A percentile compares a stretch with the other conserved stretches of the same genome.
These are phyloP conservation scores for Cheumatopsyche charites DNA, from an alignment of 1,140 invertebrate genomes.

Conservation along the genomic window DNA sequence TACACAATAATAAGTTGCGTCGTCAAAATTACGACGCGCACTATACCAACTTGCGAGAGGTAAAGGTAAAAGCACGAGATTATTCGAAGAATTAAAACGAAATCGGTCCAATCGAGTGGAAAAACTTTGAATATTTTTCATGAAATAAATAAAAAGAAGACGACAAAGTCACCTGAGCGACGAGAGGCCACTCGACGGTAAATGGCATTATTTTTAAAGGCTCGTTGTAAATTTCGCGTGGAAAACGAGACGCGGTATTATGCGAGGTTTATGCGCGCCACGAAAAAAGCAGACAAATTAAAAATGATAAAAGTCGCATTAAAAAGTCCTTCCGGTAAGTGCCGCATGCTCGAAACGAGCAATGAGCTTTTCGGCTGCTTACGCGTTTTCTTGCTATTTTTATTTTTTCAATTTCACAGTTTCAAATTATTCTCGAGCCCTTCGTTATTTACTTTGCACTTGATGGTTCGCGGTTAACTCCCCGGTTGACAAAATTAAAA, in stretches of 20 bases:
- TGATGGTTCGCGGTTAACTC: conserved; percentile 6
- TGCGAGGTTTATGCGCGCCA: not conserved
- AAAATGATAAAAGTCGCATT: conserved; percentile 19
- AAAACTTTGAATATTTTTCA: too few relatives aligned
- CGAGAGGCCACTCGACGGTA: not conserved
- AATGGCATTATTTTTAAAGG: conserved; percentile 11
- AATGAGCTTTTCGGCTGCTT: too few relatives aligned
- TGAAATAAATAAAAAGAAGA: too few relatives aligned
- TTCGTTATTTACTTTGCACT: conserved; percentile 23
- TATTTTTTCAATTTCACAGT: too few relatives aligned
- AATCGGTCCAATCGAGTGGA: too few relatives aligned
- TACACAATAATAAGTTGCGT: conserved; percentile 2
- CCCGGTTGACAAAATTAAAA: conserved; percentile 10
- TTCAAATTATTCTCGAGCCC: conserved; percentile 18
- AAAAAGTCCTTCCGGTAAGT: conserved; percentile 6
- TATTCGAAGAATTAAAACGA: too few relatives aligned
- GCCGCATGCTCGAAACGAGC: not conserved
- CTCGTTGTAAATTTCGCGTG: not conserved
- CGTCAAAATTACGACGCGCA: conserved; percentile 22
- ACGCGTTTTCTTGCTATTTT: too few relatives aligned
- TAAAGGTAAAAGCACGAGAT: too few relatives aligned
- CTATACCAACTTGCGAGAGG: not conserved
- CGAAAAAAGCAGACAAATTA: not conserved
- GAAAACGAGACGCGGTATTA: not conserved
- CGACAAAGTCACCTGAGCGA: not conserved